Base-by-base conservation (phyloP, 2,888 invertebrate genomes). In the Watsonalla binaria region DNA sequence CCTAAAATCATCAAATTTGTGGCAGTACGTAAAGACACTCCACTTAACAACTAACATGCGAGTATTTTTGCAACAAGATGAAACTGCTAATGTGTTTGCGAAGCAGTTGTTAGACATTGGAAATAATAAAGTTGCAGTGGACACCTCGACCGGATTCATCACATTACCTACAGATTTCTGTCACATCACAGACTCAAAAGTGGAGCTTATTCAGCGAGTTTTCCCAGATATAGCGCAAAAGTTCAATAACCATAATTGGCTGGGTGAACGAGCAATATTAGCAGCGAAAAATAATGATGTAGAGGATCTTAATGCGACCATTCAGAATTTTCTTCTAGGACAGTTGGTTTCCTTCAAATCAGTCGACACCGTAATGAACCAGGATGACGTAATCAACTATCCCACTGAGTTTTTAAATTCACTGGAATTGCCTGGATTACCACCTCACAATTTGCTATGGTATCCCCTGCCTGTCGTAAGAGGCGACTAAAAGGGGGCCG, bases 341-440 rank as follows among this genome's bases (percentile, higher is more conserved):
- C 24, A 24, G 24, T 24, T 24, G 24, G 24, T 24, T 24, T 24
- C 24, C 24, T 24, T 24, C 6, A 57, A 54, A 46, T 52, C 54
- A 11, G 33, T 65, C 48, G 58, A 61, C 50, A 47, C 57, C 6
- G 39, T 47, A 46, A 57, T 39, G 24, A 55, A 61, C 24, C 11
- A 55, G 42, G 55, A 58, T 52, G 63, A 58, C 0, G 59, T 56
- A 33, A 54, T 59, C 45, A 60, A 62, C 5, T 58, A 57, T 59
- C 60, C 60, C n/a, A 54, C 59, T 0, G 59, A 62, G 42, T 61
- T 63, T 55, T 60, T 63, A 54, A 63, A 65, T 46, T 61, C 60
- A 24, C 49, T 64, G 52, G 57, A 60, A n/a, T 58, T 61, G 53
- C 61, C 60, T 7, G 62, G 59, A 7, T 42, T 64, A 45, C 62